Conservation (phyloP, 2,888 invertebrate species). For the Nephrotoma flavescens region DNA sequence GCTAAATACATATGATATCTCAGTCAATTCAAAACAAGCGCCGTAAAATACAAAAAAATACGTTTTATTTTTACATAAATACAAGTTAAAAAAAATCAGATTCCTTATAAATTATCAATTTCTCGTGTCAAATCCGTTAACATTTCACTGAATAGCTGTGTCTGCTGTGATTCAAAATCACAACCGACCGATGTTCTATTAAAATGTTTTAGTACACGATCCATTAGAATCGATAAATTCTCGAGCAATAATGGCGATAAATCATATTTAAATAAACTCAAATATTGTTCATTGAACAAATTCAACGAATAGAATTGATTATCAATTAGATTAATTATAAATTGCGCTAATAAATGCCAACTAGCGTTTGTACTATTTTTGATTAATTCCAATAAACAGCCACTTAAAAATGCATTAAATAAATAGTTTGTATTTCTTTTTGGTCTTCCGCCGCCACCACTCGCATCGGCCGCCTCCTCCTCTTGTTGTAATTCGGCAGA, state of each 20-base stretch:
- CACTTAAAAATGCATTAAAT: slow-evolving; percentile 10
- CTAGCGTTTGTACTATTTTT: slow-evolving; percentile 18
- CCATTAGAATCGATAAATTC: slow-evolving; percentile 8
- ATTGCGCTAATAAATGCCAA: slow-evolving; percentile 33
- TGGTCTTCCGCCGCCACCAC: background rate
- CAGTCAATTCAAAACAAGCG: too few relatives aligned
- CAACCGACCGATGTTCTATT: background rate
- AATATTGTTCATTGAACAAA: slow-evolving; percentile 46
- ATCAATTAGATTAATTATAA: slow-evolving; percentile 37
- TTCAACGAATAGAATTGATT: slow-evolving; percentile 42
- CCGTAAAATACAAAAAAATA: background rate
- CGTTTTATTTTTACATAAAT: background rate
- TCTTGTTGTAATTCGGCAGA: background rate
- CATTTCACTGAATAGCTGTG: slow-evolving; percentile 30
- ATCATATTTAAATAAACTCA: slow-evolving; percentile 39
- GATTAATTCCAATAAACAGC: slow-evolving; percentile 4
- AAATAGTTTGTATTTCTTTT: slow-evolving; percentile 4
- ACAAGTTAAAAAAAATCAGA: background rate
- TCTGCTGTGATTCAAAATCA: slow-evolving; percentile 16
- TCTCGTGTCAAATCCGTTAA: slow-evolving; percentile 29
- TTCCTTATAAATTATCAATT: slow-evolving; percentile 22
- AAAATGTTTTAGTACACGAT: background rate
- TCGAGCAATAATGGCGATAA: slow-evolving; percentile 8
- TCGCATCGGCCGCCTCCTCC: background rate
- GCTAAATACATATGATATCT: too few relatives aligned